Base-by-base conservation (phyloP, 2,888 invertebrate genomes). In the Poecilus cupreus region DNA sequence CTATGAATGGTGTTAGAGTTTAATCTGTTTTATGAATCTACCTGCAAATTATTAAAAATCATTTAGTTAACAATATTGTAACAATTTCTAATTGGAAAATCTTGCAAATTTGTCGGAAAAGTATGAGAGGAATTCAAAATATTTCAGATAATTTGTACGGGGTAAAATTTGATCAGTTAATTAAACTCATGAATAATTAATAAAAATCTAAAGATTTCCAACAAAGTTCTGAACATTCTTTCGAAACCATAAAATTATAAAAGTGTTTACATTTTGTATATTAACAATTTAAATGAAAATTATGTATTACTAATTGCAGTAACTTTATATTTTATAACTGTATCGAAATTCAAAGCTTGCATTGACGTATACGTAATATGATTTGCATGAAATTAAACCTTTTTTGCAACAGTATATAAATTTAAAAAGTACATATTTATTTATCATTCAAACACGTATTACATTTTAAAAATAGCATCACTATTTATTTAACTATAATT, bases 61-160 rank as follows among this genome's bases (percentile, higher is more conserved):
- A 32, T 32, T 32, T 32, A 32, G 8, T 32, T 32, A 32, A 32
- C 32, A 32, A 32, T 8, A 8, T 6, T 32, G 8, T 0, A 2
- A 8, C 32, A 32, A 54, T 54, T 49, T 1, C 13, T 16, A 49
- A 18, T 49, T 16, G 2, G 18, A 20, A 20, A 18, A 20, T 22
- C 54, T 20, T 54, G 18, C 8, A 54, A 54, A 54, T 54, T 3
- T 18, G 3, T 32, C 32, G 32, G 5, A 3, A 54, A 54, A 54
- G 54, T 54, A 54, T 54, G 8, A 18, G 22, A 54, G 54, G 54
- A 54, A 54, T 54, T 54, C 22, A 20, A 54, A 54, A 54, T 54
- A 54, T 54, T 54, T 54, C 4, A 54, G 22, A 20, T 54, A 18
- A 20, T 20, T 22, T 54, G 5, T 51, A 16, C 6, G 18, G 51